Evolutionary conservation across 2,888 invertebrate species (phyloP), one percentile per base, ranked within the genome.

Genomic region (Yponomeuta evonymella): DNA sequence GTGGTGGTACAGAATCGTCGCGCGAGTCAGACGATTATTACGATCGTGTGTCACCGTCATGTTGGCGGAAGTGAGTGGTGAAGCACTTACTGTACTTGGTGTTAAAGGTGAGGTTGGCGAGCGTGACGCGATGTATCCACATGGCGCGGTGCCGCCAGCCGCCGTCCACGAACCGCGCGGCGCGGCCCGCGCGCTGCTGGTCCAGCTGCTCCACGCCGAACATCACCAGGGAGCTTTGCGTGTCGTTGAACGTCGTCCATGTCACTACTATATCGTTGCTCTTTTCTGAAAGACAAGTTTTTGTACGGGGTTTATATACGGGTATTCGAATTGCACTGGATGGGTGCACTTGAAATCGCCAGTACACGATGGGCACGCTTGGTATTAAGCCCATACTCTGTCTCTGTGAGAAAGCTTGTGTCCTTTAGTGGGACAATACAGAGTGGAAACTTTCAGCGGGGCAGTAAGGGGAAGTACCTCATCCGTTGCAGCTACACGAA

Each of bases 231-330:
- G 96, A 95, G 72, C 93, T 90, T 15, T 88, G 77, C 0, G 96
- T 95, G 76, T 95, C 88, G 80, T 95, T 94, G 80, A 94, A 94
- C 11, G 97, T 97, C 2, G 95, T 95, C 97, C 97, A 97, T 75
- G 97, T 97, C 48, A 97, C 95, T 48, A 95, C 94, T 75, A 97
- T 95, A 78, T 96, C 95, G 74, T 92, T 93, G 70, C 93, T 86
- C 79, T 93, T 93, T 74, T 95, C 95, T 95, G 84, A 65, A 86
- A 83, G 9, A 36, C 36, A 36, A 23, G 23, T 23, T 23, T 23
- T 23, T 23, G 36, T 36, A 36, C 36, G 36, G 36, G 43, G 43
- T 43, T 43, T 43, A 43, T 8, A 5, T 43, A 43, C 43, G 33
- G 33, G 33, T 33, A 33, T 33, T 33, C 33, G 33, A 33, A 33